Conservation (phyloP, 2,888 invertebrate genomes). For the Nemapogon koenigi region DNA sequence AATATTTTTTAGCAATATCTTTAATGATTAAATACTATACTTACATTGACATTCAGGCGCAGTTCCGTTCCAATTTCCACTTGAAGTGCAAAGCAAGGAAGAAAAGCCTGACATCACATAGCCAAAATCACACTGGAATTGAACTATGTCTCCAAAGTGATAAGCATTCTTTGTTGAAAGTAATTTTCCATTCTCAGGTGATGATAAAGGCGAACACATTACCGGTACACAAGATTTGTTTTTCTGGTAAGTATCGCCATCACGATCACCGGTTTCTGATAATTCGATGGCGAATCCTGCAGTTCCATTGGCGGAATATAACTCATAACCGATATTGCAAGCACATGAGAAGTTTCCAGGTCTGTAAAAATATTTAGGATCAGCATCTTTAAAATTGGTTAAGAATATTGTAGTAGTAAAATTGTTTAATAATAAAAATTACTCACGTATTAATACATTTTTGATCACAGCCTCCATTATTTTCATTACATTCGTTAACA, state of each 20-base stretch:
- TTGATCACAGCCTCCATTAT: slow-evolving; percentile 92
- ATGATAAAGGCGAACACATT: slow-evolving; percentile 79
- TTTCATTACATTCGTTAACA: slow-evolving; percentile 84
- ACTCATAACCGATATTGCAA: slow-evolving; percentile 90
- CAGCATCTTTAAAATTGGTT: not conserved
- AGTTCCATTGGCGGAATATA: slow-evolving; percentile 88
- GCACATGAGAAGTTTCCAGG: slow-evolving; percentile 88
- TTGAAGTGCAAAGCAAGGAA: slow-evolving; percentile 84
- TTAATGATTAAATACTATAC: slow-evolving; percentile 26
- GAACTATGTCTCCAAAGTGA: slow-evolving; percentile 88
- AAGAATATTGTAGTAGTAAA: not conserved
- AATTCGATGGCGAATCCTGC: slow-evolving; percentile 83
- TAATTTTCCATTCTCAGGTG: slow-evolving; percentile 86
- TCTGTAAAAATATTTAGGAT: slow-evolving; percentile 34
- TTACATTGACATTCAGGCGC: slow-evolving; percentile 93
- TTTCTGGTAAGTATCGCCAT: slow-evolving; percentile 87
- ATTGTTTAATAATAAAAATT: not conserved
- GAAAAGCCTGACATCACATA: slow-evolving; percentile 90
- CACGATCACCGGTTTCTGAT: slow-evolving; percentile 85
- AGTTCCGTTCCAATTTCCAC: slow-evolving; percentile 93
- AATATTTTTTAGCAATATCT: slow-evolving; percentile 8
- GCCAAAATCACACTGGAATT: slow-evolving; percentile 94
- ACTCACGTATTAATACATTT: slow-evolving; percentile 83
- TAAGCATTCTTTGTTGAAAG: slow-evolving; percentile 82
- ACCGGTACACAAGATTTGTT: slow-evolving; percentile 96